A percentile compares a stretch with the other conserved stretches of the same genome.
phyloP scores from a whole-genome alignment of 2,888 invertebrate species.

The Eupithecia centaureata region DNA sequence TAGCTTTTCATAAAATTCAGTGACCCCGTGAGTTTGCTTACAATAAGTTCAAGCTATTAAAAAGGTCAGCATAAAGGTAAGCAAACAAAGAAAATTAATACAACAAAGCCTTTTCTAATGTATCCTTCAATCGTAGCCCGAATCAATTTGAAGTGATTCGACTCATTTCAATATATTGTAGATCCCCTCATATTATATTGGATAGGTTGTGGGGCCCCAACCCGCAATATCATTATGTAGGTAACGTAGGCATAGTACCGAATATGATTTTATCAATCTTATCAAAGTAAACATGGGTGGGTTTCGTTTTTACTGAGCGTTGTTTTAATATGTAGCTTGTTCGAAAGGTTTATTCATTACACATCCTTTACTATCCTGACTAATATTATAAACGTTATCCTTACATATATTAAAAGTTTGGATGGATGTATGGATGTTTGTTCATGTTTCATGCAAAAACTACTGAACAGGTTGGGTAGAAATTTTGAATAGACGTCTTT shows the following conservation, averaged over 20 bases:
- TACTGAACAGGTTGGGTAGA: too few relatives aligned
- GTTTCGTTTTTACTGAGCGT: not conserved
- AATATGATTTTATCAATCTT: conserved; percentile 18
- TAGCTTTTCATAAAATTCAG: not conserved
- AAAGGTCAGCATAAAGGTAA: not conserved
- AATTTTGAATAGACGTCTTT: too few relatives aligned
- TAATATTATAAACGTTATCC: too few relatives aligned
- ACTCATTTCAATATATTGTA: conserved; percentile 48
- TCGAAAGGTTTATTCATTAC: not conserved
- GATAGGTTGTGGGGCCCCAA: conserved; percentile 22
- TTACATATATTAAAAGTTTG: too few relatives aligned
- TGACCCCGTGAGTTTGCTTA: not conserved
- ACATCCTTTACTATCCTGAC: too few relatives aligned
- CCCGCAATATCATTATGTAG: conserved; percentile 28
- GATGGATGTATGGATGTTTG: too few relatives aligned
- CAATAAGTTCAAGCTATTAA: not conserved
- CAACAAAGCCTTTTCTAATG: conserved; percentile 22
- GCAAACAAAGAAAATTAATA: conserved; percentile 9
- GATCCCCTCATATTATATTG: conserved; percentile 28
- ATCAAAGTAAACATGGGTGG: not conserved
- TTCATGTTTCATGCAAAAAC: too few relatives aligned
- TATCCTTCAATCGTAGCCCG: conserved; percentile 19
- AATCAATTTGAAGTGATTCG: conserved; percentile 32
- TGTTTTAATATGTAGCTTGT: not conserved
- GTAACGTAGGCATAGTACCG: conserved; percentile 9